Evolutionary conservation across 2,113 vertebrate genomes (phyloP), one percentile per base, ranked within the genome.

Genomic region (Chlorodrepanis virens): DNA sequence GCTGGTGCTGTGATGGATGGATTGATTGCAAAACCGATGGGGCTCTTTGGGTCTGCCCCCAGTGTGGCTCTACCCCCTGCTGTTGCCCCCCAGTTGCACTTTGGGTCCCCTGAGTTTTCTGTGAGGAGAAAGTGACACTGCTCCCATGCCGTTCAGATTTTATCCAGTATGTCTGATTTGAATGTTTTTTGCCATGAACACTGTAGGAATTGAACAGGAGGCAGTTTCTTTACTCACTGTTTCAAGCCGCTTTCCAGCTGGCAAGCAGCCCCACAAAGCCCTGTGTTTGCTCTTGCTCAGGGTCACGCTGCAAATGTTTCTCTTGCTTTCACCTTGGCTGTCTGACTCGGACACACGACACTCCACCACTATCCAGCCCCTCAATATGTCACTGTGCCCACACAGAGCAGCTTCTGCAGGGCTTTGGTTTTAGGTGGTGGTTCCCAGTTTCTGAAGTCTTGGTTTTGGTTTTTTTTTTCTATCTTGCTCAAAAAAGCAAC

Each of bases 221-320:
- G 91, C 91, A 74, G 78, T 94, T 93, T 70, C 84, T 80, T 74
- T 50, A 39, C 91, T 95, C 65, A 84, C 93, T 4, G 33, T 91
- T 96, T 72, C 8, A 7, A 93, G 54, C 18, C 24, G 57, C 89
- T 77, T 90, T 95, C 94, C 93, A 96, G 87, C 90, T 96, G 95
- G 95, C 95, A 96, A 37, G 78, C 87, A 61, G 49, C 87, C 82
- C 82, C 29, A 20, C 79, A 65, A 67, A 88, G 71, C 90, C 89
- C 93, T 69, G 15, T 96, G 94, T 96, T 96, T 96, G 90, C 93
- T 96, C 71, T 96, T 85, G 92, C 84, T 93, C 94, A 95, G 95
- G 90, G 94, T 96, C 93, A 91, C 4, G 17, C 87, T 96, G 93
- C 94, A 91, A 91, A 93, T 95, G 89, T 90, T 96, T 94, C 79